These are phyloP conservation scores for Tachystola acroxantha DNA, from an alignment of 2,888 invertebrate species.

Conservation along the genomic window DNA sequence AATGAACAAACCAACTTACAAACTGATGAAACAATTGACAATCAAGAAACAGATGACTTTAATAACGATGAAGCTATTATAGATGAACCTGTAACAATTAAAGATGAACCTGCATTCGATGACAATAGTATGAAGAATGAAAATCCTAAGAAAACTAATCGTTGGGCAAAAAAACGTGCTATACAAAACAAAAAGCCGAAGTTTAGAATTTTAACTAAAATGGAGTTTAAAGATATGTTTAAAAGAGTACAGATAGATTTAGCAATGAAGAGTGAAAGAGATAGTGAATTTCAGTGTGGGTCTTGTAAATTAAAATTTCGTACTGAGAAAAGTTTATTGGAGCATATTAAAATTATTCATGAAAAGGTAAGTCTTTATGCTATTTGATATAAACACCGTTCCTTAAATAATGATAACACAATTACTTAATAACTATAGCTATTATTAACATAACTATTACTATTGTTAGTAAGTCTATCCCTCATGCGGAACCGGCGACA, in stretches of 20 bases:
- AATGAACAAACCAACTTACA: slow-evolving; percentile 16
- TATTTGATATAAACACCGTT: no score
- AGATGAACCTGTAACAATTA: neutral
- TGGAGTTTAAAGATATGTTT: slow-evolving; percentile 15
- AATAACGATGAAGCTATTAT: neutral
- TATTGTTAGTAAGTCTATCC: no score
- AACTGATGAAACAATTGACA: slow-evolving; percentile 6
- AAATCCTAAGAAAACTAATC: slow-evolving; percentile 12
- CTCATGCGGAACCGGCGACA: no score
- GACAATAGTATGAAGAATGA: no score
- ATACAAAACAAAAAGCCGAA: slow-evolving; percentile 33
- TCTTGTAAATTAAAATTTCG: slow-evolving; percentile 21
- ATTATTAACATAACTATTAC: no score
- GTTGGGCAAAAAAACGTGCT: slow-evolving; percentile 29
- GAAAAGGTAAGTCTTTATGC: slow-evolving; percentile 15
- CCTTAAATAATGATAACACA: no score
- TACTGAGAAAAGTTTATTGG: slow-evolving; percentile 11
- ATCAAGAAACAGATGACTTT: slow-evolving; percentile 2
- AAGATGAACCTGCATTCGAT: neutral
- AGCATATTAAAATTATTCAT: slow-evolving; percentile 18
- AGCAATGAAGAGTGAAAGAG: slow-evolving; percentile 17
- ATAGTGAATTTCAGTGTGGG: slow-evolving; percentile 21
- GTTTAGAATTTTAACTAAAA: slow-evolving; percentile 25
- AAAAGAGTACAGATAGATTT: slow-evolving; percentile 17
- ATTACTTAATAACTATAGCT: no score